Conservation (phyloP, 2,797 vertebrate species). For the Phataginus tricuspis region DNA sequence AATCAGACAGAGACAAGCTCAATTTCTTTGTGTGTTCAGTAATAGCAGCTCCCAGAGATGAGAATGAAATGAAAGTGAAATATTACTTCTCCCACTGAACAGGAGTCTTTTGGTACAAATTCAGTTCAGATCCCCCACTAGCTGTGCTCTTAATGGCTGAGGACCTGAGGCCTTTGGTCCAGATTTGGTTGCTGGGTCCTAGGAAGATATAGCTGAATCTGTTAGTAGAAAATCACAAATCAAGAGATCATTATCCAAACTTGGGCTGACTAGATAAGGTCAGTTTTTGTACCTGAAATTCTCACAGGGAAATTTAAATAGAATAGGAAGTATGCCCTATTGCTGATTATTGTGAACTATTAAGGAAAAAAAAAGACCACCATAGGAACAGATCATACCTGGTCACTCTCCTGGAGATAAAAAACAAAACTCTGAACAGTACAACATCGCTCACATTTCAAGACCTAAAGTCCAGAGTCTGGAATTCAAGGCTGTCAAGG, state of each 20-base stretch:
- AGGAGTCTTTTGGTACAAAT: neutral
- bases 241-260: neutral
- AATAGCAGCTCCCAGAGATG: neutral
- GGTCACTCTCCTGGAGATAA: neutral
- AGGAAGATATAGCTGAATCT: neutral
- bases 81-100: neutral
- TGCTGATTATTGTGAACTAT: neutral
- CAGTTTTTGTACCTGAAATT: neutral
- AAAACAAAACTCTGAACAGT: neutral
- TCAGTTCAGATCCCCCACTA: neutral
- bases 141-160: neutral
- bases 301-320: slow-evolving; percentile 5
- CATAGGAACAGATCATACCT: neutral
- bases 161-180: neutral
- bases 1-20: neutral
- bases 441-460: neutral
- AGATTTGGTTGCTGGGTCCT: neutral
- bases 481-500: neutral
- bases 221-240: neutral
- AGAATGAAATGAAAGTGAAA: slow-evolving; percentile 6
- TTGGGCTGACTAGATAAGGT: neutral
- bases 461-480: neutral
- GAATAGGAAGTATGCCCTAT: neutral
- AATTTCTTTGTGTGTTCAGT: neutral
- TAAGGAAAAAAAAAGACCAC: neutral